Conservation (phyloP, 2,888 invertebrate species). For the Drosophila austrosaltans region DNA sequence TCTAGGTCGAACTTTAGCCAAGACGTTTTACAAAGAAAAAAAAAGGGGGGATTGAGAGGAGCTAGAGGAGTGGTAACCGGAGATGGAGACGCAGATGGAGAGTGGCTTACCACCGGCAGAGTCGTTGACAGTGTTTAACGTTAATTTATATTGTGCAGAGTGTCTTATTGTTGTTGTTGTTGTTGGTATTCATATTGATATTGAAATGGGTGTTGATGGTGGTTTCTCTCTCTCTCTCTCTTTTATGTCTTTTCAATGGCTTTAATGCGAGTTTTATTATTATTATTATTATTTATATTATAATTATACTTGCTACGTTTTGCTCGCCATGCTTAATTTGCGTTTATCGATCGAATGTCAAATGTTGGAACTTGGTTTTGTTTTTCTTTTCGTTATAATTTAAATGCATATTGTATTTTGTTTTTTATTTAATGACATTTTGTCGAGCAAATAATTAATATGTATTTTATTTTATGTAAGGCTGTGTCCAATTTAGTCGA, state of each 20-base stretch:
- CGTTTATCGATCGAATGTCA: constrained; percentile 14
- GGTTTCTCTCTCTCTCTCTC: background rate
- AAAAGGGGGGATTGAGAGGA: background rate
- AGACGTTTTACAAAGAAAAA: background rate
- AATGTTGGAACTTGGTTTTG: constrained; percentile 9
- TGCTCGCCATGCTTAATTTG: constrained; percentile 8
- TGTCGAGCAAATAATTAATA: constrained; percentile 52
- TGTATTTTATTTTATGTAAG: constrained; percentile 28
- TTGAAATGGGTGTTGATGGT: background rate
- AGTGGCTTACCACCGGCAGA: constrained; percentile 14
- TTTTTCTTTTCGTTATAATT: constrained; percentile 35
- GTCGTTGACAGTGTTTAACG: constrained; percentile 64
- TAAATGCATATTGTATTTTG: constrained; percentile 36
- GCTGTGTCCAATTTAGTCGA: constrained; percentile 37
- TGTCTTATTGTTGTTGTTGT: constrained; percentile 26
- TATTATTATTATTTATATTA: constrained; percentile 24
- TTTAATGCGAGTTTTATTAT: constrained; percentile 38
- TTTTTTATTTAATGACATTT: constrained; percentile 50
- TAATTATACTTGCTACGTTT: constrained; percentile 20
- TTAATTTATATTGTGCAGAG: constrained; percentile 31
- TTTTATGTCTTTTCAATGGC: background rate
- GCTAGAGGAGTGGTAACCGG: background rate
- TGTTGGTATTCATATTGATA: constrained; percentile 19
- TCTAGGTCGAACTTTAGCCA: constrained; percentile 63
- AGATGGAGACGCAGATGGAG: constrained; percentile 28